phyloP scores from a whole-genome alignment of 2,797 vertebrate species.

The Myripristis jacobus region DNA sequence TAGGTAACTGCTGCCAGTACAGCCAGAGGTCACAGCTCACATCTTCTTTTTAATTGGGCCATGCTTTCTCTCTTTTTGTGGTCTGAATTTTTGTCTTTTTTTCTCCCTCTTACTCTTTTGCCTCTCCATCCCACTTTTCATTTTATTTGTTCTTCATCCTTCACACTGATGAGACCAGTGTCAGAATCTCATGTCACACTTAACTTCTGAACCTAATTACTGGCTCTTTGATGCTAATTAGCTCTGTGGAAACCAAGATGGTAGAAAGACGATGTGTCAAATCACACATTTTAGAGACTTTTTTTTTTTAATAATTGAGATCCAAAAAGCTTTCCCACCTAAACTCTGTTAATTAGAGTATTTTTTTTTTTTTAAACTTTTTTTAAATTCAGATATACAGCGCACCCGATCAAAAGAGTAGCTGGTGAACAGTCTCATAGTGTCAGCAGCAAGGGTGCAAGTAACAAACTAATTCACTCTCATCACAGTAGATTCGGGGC shows the following conservation, averaged over 20 bases:
- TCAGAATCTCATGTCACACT: background rate
- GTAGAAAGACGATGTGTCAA: background rate
- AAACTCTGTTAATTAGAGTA: background rate
- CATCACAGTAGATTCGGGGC: too few species aligned
- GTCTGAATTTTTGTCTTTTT: background rate
- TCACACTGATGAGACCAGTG: constrained; percentile 2
- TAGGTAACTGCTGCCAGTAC: background rate
- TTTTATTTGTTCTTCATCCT: background rate
- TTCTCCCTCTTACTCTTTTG: background rate
- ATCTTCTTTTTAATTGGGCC: background rate
- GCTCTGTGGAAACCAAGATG: background rate
- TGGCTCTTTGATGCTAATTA: background rate
- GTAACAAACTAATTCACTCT: background rate
- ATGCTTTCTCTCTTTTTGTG: background rate
- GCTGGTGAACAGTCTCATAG: background rate
- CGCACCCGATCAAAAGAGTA: too few species aligned
- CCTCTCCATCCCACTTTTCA: background rate
- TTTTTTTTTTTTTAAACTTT: too few species aligned
- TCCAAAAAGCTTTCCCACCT: background rate
- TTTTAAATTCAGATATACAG: background rate
- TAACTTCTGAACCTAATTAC: constrained; percentile 8
- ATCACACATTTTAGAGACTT: background rate
- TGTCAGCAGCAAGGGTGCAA: background rate
- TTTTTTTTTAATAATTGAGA: background rate
- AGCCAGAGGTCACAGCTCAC: background rate